phyloP scores from a whole-genome alignment of 2,797 vertebrate genomes.

The Rhabdophis nuchalis region DNA sequence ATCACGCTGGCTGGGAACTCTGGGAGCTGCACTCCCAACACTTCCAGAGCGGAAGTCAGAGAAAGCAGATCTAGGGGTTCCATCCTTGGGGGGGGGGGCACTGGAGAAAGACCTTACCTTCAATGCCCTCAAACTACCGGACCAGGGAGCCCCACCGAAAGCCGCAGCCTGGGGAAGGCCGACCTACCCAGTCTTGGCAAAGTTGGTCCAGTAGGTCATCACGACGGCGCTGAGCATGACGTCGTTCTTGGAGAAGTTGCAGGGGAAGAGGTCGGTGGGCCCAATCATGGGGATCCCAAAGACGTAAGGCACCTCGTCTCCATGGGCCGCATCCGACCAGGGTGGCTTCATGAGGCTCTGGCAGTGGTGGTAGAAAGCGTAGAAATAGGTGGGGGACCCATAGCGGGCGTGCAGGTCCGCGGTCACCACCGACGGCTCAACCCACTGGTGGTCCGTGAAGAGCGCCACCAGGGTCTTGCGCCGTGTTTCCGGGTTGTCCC shows the following conservation, averaged over 20 bases:
- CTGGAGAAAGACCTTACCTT: not conserved
- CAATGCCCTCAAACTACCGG: not conserved
- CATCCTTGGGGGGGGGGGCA: not conserved
- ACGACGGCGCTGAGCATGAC: conserved; percentile 98
- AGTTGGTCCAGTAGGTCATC: conserved; percentile 99
- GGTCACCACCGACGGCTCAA: conserved; percentile 94
- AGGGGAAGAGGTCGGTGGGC: conserved; percentile 95
- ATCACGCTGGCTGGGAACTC: not conserved
- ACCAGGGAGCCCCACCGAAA: not conserved
- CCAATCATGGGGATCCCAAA: conserved; percentile 98
- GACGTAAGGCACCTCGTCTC: conserved; percentile 96
- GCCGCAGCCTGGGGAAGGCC: not conserved
- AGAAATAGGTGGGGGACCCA: conserved; percentile 96
- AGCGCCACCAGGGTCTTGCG: conserved; percentile 96
- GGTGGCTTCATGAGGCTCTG: conserved; percentile 99
- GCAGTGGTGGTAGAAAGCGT: conserved; percentile 99
- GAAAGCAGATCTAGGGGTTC: not conserved
- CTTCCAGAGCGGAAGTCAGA: not conserved
- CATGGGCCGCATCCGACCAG: conserved; percentile 96
- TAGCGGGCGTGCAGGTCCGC: conserved; percentile 96
- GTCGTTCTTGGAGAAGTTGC: conserved; percentile 99
- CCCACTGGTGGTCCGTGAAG: conserved; percentile 99
- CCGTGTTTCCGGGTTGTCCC: conserved; percentile 94
- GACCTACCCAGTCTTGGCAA: conserved; percentile 97
- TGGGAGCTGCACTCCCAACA: not conserved